Percentiles rank a stretch among this genome's conserved stretches.
phyloP scores from a whole-genome alignment of 1,140 invertebrate genomes.

The Brachionus sp. region DNA sequence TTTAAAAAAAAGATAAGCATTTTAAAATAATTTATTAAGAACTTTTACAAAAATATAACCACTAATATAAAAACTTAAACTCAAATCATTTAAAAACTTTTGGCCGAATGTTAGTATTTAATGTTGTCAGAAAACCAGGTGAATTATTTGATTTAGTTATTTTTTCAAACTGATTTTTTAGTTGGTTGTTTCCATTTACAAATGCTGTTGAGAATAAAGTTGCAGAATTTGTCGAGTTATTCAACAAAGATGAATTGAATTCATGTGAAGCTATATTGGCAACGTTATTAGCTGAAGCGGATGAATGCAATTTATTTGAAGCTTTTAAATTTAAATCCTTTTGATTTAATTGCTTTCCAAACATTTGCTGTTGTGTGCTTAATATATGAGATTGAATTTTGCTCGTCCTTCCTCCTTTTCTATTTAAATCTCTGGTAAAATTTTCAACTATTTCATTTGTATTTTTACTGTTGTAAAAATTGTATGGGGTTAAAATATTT shows the following conservation, averaged over 20 bases:
- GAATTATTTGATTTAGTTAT: constrained; percentile 17
- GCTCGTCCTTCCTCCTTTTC: neutral
- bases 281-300: neutral
- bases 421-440: neutral
- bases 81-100: constrained; percentile 8
- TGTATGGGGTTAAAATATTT: neutral
- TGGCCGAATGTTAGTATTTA: neutral
- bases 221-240: neutral
- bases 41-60: neutral
- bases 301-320: neutral
- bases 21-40: neutral
- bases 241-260: neutral
- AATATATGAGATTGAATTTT: constrained; percentile 6
- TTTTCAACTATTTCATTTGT: constrained; percentile 7
- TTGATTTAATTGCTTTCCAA: neutral
- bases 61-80: neutral
- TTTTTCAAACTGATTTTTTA: constrained; percentile 26
- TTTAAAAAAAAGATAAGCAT: neutral
- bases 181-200: neutral
- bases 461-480: constrained; percentile 36
- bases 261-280: neutral
- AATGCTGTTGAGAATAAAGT: constrained; percentile 15
- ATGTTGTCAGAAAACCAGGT: neutral
- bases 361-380: neutral
- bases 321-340: neutral